Percentiles rank a stretch among this genome's conserved stretches.
These are phyloP conservation scores for Lophotriccus pileatus DNA, from an alignment of 2,797 vertebrate genomes.

Conservation along the genomic window DNA sequence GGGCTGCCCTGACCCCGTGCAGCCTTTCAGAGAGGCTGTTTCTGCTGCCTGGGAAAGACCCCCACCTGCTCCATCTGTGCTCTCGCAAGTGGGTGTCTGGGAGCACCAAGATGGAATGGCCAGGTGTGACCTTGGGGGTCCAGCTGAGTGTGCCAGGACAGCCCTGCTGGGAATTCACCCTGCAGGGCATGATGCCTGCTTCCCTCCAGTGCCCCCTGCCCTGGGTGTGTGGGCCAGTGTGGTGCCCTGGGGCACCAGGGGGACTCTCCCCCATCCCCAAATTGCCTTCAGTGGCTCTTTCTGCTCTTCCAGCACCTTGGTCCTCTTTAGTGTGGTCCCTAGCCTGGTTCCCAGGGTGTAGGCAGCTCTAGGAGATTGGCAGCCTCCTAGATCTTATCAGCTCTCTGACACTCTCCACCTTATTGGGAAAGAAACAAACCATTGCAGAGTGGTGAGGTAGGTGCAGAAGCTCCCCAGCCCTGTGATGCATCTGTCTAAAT, in stretches of 20 bases:
- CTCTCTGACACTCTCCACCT: not conserved
- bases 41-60: not conserved
- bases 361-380: not conserved
- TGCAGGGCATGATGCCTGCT: rapidly evolving
- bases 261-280: not conserved
- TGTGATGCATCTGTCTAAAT: not conserved
- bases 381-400: not conserved
- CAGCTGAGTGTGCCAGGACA: not conserved
- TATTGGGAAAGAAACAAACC: not conserved
- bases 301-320: not conserved
- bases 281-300: rapidly evolving
- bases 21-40: not conserved
- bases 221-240: rapidly evolving
- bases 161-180: not conserved
- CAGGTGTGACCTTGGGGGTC: not conserved
- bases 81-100: not conserved
- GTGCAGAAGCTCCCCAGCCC: not conserved
- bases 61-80: not conserved
- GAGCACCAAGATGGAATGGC: not conserved
- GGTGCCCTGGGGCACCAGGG: not conserved
- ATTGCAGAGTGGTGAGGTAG: rapidly evolving
- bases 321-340: not conserved
- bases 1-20: not conserved
- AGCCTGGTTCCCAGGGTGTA: not conserved
- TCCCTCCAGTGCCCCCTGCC: not conserved